Base-by-base conservation (phyloP, 2,888 invertebrate species). In the Scaptomyza flava region DNA sequence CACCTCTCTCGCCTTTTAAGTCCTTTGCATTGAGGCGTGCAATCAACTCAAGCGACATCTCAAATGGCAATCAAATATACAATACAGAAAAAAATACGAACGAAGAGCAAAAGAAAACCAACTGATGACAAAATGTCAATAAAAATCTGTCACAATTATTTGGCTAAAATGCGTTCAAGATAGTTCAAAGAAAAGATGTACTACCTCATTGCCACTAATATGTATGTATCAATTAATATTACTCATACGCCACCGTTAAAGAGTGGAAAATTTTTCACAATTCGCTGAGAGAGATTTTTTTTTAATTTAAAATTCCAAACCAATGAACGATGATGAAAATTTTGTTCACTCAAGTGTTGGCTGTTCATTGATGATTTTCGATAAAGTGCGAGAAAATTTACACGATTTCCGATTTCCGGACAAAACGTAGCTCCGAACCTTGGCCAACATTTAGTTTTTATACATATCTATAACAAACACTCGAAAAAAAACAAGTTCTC, bases 11-110 rank as follows among this genome's bases (percentile, higher is more conserved):
- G 67, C 38, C 12, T 53, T 2, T 2, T 5, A 50, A 63, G 62
- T 76, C 67, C 77, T 46, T 79, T 72, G 50, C 80, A 60, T 57
- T 80, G 67, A 17, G 17, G 17, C 17, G 17, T 17, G 17, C 17
- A 17, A 17, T 75, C 80, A 85, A 82, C 83, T 67, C 70, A 70
- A 80, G 62, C 86, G 56, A 61, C 38, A 67, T 66, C 60, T 33
- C 47, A 59, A 66, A 51, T 66, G 56, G 43, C 60, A 76, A 67
- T 60, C 48, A 46, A 68, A 54, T 42, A 51, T 34, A 33, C 6
- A 52, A 14, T 36, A 47, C 43, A 58, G 23, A 48, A 47, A 7
- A 27, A 30, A n/a, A 58, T n/a, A n/a, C n/a, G n/a, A 50, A n/a
- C n/a, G 23, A 45, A 47, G 48, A 51, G 48, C 36, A 42, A 61